These are phyloP conservation scores for Pollimyrus isidori DNA, from an alignment of 2,113 vertebrate species.

Conservation along the genomic window DNA sequence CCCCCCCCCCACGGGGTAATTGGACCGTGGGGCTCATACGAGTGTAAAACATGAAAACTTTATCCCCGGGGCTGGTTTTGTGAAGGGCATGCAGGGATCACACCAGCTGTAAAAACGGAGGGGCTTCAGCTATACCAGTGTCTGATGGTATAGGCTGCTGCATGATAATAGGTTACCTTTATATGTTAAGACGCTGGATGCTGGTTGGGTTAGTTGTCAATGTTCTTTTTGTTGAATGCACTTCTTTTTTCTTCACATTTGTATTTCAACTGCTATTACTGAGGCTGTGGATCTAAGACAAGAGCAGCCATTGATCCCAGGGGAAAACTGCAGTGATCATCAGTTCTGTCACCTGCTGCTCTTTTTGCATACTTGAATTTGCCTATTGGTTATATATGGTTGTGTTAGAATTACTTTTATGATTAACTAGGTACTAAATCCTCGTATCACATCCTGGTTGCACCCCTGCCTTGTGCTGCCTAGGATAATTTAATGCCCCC, in stretches of 20 bases:
- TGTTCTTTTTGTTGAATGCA: not conserved
- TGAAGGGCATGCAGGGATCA: not conserved
- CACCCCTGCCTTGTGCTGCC: not conserved
- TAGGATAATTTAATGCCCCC: not conserved
- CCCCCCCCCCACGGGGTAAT: not conserved
- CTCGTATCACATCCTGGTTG: not conserved
- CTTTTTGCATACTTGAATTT: not conserved
- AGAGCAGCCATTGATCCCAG: not conserved
- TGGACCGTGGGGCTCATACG: not conserved
- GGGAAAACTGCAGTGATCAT: not conserved
- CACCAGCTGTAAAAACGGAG: not conserved
- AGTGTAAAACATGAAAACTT: not conserved
- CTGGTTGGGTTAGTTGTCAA: not conserved
- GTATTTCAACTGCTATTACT: not conserved
- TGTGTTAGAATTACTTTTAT: not conserved
- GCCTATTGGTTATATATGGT: not conserved
- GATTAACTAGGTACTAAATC: not conserved
- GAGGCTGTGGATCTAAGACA: not conserved
- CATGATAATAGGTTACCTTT: not conserved
- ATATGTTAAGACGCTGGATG: not conserved
- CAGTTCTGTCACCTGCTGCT: not conserved
- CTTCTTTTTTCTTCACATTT: not conserved
- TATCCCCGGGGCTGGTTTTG: not conserved
- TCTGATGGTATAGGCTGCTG: not conserved
- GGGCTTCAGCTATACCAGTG: not conserved